Conservation (phyloP, 2,113 vertebrate species). For the Eptesicus fuscus region DNA sequence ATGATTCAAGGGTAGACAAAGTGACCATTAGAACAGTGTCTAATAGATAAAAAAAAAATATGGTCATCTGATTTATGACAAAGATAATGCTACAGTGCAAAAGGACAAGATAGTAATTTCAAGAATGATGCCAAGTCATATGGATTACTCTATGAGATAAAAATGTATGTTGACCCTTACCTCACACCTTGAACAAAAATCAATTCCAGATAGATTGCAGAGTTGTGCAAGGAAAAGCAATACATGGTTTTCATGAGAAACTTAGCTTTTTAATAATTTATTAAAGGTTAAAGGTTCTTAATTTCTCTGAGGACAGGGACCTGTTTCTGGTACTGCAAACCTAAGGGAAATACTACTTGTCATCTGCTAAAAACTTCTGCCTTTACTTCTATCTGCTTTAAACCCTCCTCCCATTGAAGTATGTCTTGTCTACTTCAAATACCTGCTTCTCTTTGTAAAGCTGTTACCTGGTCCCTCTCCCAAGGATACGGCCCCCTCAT, state of each 20-base stretch:
- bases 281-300: not conserved
- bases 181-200: not conserved
- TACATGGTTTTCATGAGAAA: conserved; percentile 12
- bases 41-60: not conserved
- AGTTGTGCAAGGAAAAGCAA: conserved; percentile 12
- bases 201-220: not conserved
- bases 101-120: not conserved
- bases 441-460: not conserved
- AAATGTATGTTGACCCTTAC: not conserved
- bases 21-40: not conserved
- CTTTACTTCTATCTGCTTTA: not conserved
- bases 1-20: not conserved
- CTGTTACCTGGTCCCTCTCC: not conserved
- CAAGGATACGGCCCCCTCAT: not conserved
- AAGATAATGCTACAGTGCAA: not conserved
- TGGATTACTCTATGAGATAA: not conserved
- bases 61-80: not conserved
- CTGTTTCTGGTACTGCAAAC: not conserved
- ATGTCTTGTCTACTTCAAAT: not conserved
- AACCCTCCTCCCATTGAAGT: not conserved
- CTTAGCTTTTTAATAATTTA: not conserved
- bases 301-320: not conserved
- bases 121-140: not conserved
- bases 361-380: not conserved
- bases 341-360: not conserved